phyloP scores from a whole-genome alignment of 2,113 vertebrate genomes.

The mouse (Mus musculus) region GRCm39 chr1:51428001-51428500 shows the following conservation, averaged over 20 bases:
- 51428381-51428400: background rate
- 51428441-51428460: background rate
- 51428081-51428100: slow-evolving; percentile 63
- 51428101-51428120: slow-evolving; percentile 66
- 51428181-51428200: slow-evolving; percentile 57
- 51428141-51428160: slow-evolving; percentile 59
- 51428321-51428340: background rate
- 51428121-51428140: slow-evolving; percentile 53
- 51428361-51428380: background rate
- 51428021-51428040: slow-evolving; percentile 60
- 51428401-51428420: background rate
- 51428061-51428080: slow-evolving; percentile 67
- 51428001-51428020: slow-evolving; percentile 56
- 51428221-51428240: slow-evolving; percentile 60
- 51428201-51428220: slow-evolving; percentile 42
- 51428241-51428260: slow-evolving; percentile 47
- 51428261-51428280: slow-evolving; percentile 59
- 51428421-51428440: slow-evolving; percentile 2
- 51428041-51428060: slow-evolving; percentile 61
- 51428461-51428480: background rate
- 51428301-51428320: slow-evolving; percentile 61
- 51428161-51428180: slow-evolving; percentile 52
- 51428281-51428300: slow-evolving; percentile 45
- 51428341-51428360: slow-evolving; percentile 1
- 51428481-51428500: slow-evolving; percentile 5